These are phyloP conservation scores for Philypnodon macrostomus DNA, from an alignment of 2,797 vertebrate genomes.

Conservation along the genomic window DNA sequence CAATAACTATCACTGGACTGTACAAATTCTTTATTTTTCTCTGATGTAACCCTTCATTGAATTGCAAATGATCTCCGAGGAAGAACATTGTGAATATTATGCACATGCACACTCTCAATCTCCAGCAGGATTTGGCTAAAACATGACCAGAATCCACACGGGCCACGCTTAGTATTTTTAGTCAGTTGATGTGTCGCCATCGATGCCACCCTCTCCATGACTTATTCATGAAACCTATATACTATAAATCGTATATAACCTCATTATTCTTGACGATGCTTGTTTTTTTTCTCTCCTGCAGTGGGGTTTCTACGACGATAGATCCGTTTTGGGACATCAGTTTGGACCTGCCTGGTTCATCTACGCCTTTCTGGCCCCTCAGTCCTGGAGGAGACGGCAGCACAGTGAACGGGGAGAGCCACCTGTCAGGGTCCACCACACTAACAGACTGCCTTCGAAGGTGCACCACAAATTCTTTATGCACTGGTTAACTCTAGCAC, in stretches of 20 bases:
- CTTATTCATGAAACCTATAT: slow-evolving; percentile 24
- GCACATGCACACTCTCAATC: slow-evolving; percentile 24
- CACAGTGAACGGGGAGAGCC: slow-evolving; percentile 94
- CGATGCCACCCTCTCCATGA: slow-evolving; percentile 54
- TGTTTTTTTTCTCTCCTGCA: slow-evolving; percentile 40
- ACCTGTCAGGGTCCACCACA: slow-evolving; percentile 89
- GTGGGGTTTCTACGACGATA: slow-evolving; percentile 97
- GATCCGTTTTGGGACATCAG: slow-evolving; percentile 99
- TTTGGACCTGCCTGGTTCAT: slow-evolving; percentile 94
- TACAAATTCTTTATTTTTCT: slow-evolving; percentile 40
- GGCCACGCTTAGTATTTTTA: slow-evolving; percentile 15
- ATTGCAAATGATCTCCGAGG: slow-evolving; percentile 50
- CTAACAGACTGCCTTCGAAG: slow-evolving; percentile 97
- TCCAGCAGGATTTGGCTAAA: slow-evolving; percentile 34
- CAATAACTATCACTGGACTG: slow-evolving; percentile 13
- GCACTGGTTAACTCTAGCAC: neutral
- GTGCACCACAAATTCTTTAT: slow-evolving; percentile 57
- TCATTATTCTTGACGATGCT: slow-evolving; percentile 6
- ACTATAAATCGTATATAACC: slow-evolving; percentile 17
- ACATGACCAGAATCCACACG: slow-evolving; percentile 35
- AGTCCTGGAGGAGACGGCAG: slow-evolving; percentile 92
- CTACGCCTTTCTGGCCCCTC: slow-evolving; percentile 96
- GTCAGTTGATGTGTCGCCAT: slow-evolving; percentile 22
- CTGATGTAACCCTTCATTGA: slow-evolving; percentile 52
- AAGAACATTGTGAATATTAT: slow-evolving; percentile 30